Evolutionary conservation across 2,888 invertebrate genomes (phyloP).

Genomic region (Lithophane socia): DNA sequence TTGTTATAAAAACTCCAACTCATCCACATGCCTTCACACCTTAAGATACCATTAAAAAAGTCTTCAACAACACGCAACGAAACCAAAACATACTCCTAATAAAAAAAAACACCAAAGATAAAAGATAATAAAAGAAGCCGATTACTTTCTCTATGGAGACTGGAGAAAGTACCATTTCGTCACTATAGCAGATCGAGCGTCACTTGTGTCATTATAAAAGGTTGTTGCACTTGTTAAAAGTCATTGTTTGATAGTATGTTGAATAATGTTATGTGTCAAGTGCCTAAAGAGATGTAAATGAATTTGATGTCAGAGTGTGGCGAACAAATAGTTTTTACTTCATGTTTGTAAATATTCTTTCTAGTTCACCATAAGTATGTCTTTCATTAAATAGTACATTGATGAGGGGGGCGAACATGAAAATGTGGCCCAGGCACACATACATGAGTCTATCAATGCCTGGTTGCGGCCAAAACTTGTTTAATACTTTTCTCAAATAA

Average conservation of each 20-base stretch:
- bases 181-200: slow-evolving; percentile 54
- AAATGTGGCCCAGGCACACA: too few species aligned
- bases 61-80: slow-evolving; percentile 47
- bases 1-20: slow-evolving; percentile 1
- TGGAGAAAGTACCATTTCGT: slow-evolving; percentile 69
- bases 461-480: too few species aligned
- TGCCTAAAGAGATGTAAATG: not conserved
- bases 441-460: too few species aligned
- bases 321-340: too few species aligned
- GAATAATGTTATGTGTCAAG: slow-evolving; percentile 7
- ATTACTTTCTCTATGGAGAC: slow-evolving; percentile 67
- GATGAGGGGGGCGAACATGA: too few species aligned
- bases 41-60: slow-evolving; percentile 15
- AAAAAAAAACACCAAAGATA: slow-evolving; percentile 62
- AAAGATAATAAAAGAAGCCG: slow-evolving; percentile 62
- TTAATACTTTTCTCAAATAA: too few species aligned
- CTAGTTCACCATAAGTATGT: too few species aligned
- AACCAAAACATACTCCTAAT: slow-evolving; percentile 56
- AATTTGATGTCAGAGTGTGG: too few species aligned
- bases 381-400: too few species aligned
- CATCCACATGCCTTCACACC: slow-evolving; percentile 22
- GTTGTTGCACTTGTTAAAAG: slow-evolving; percentile 53
- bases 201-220: slow-evolving; percentile 50
- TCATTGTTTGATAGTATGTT: slow-evolving; percentile 29
- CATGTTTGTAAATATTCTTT: too few species aligned